Conservation (phyloP, 2,888 invertebrate genomes). For the Philereme vetulata region DNA sequence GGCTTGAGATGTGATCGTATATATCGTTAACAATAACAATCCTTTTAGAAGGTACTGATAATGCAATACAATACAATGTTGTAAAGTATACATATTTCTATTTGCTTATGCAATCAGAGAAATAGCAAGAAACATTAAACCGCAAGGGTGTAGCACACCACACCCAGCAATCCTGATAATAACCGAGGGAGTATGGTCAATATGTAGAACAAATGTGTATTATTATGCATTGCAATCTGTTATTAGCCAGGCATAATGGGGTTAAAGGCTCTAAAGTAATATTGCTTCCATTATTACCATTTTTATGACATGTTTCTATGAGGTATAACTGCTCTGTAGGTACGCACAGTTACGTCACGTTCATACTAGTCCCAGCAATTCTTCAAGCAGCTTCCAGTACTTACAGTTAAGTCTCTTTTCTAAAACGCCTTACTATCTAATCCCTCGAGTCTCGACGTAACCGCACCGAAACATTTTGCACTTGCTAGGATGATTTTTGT, state of each 20-base stretch:
- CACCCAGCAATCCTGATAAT: slow-evolving; percentile 50
- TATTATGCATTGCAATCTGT: slow-evolving; percentile 18
- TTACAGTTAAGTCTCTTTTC: too few relatives aligned
- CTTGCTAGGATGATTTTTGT: too few relatives aligned
- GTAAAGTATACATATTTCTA: neutral
- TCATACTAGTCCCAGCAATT: slow-evolving; percentile 6
- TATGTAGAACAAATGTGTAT: slow-evolving; percentile 39
- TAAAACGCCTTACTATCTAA: too few relatives aligned
- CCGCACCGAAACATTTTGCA: too few relatives aligned
- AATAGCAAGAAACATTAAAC: slow-evolving; percentile 29
- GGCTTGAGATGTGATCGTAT: slow-evolving; percentile 5
- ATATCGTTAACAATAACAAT: slow-evolving; percentile 4
- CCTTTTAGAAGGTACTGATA: slow-evolving; percentile 7
- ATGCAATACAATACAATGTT: neutral
- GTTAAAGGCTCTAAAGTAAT: slow-evolving; percentile 15
- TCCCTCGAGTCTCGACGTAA: too few relatives aligned
- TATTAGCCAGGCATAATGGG: slow-evolving; percentile 14
- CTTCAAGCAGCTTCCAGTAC: too few relatives aligned
- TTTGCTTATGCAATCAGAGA: slow-evolving; percentile 8
- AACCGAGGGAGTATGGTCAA: slow-evolving; percentile 47
- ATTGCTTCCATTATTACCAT: slow-evolving; percentile 2
- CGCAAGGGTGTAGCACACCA: slow-evolving; percentile 30
- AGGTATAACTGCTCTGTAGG: neutral
- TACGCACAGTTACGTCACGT: neutral
- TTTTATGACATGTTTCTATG: slow-evolving; percentile 1